Evolutionary conservation across 1,140 invertebrate species (phyloP), one percentile per base, ranked within the genome.

Genomic region (Dolichoris vasculosae): DNA sequence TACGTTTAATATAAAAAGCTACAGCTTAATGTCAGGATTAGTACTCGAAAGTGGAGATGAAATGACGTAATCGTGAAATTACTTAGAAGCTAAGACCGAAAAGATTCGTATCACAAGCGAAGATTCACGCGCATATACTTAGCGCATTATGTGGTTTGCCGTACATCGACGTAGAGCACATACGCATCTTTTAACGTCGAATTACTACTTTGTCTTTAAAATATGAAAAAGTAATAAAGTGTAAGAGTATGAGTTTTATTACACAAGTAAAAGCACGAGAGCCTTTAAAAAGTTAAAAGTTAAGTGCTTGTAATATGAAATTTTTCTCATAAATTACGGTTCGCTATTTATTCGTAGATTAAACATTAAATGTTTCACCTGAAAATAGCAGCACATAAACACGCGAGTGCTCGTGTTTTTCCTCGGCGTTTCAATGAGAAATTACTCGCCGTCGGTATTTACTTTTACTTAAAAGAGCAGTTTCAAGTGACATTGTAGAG

Each of bases 201-300:
- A 73, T 73, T 43, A 43, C 38, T 20, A 9, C 13, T 38, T 2
- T 43, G 38, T 43, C 30, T 73, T 73, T 73, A 73, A 73, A 43
- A 43, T 73, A 73, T 73, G 9, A 73, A 43, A 73, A 43, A 73
- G 69, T 43, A 43, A 73, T 71, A 71, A 43, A 40, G 30, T 69
- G 32, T 38, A 69, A 69, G 35, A 69, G 67, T 69, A 20, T 17
- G 17, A 2, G 20, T 69, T 69, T 69, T 69, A 69, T 69, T 69
- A 13, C 32, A 17, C 35, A 38, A 69, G 32, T 40, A 20, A 69
- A 11, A 69, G 67, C 67, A 69, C 23, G n/a, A 69, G 23, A 69
- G 67, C 1, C 67, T 38, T 67, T 20, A 23, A 69, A 69, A 69
- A 23, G 1, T 69, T 38, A 1, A 26, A 59, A 26, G 23, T 59